phyloP scores from a whole-genome alignment of 2,797 vertebrate species.

The Glyptemys insculpta region DNA sequence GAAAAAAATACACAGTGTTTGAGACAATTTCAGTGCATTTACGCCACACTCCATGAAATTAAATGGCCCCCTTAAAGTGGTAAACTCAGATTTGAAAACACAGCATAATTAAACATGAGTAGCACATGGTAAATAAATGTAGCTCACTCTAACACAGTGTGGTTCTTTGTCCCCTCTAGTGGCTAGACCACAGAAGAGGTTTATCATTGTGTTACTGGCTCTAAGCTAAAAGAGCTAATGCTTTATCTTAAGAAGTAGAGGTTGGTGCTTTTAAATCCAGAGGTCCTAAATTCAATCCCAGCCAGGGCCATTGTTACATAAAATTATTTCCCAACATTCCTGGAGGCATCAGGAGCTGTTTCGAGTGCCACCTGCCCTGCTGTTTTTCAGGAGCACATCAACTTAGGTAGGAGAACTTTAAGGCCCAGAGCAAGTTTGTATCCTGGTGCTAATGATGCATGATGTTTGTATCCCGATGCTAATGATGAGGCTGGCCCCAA shows the following conservation, averaged over 20 bases:
- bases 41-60: not conserved
- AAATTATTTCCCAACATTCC: not conserved
- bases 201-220: not conserved
- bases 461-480: too few species aligned
- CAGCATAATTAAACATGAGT: not conserved
- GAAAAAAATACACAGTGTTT: not conserved
- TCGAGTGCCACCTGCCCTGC: not conserved
- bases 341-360: not conserved
- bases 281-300: not conserved
- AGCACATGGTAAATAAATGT: not conserved
- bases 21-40: not conserved
- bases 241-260: not conserved
- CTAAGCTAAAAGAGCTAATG: not conserved
- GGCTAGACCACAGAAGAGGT: not conserved
- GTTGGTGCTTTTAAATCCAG: not conserved
- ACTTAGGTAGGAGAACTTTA: not conserved
- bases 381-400: not conserved
- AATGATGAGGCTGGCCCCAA: not conserved
- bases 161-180: not conserved
- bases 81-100: not conserved
- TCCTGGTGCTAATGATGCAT: not conserved
- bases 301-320: not conserved
- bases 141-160: not conserved
- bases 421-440: not conserved
- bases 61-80: not conserved